phyloP scores from a whole-genome alignment of 2,888 invertebrate species.

The Coremacera marginata region DNA sequence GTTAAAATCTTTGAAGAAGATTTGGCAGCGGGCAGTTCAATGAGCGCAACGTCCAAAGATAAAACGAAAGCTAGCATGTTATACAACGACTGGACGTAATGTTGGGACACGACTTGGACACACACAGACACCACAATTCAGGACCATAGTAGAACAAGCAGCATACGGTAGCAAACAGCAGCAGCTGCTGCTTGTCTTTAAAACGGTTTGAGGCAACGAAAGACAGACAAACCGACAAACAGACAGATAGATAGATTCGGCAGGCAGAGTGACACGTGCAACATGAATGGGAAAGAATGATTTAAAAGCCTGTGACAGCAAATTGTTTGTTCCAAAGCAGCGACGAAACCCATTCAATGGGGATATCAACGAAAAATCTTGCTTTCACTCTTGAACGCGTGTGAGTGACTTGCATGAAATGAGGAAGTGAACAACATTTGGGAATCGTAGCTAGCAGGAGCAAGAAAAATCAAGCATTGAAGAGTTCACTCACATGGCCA shows the following conservation, averaged over 20 bases:
- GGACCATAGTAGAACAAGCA: neutral
- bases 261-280: neutral
- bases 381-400: constrained; percentile 7
- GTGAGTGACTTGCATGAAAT: constrained; percentile 23
- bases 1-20: constrained; percentile 28
- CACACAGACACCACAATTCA: neutral
- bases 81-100: neutral
- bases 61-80: constrained; percentile 15
- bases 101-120: neutral
- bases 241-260: neutral
- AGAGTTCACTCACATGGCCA: neutral
- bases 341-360: neutral
- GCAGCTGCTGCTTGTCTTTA: neutral
- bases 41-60: neutral
- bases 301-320: too few relatives aligned
- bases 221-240: neutral
- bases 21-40: neutral
- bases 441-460: neutral
- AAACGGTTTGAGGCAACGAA: neutral
- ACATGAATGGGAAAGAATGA: neutral
- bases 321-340: neutral
- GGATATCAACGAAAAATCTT: neutral
- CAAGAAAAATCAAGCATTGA: neutral
- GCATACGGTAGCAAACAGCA: neutral
- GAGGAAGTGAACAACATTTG: neutral